A percentile compares a stretch with the other conserved stretches of the same genome.
Conservation (phyloP, 2,113 vertebrate genomes). For the Corythaixoides concolor region DNA sequence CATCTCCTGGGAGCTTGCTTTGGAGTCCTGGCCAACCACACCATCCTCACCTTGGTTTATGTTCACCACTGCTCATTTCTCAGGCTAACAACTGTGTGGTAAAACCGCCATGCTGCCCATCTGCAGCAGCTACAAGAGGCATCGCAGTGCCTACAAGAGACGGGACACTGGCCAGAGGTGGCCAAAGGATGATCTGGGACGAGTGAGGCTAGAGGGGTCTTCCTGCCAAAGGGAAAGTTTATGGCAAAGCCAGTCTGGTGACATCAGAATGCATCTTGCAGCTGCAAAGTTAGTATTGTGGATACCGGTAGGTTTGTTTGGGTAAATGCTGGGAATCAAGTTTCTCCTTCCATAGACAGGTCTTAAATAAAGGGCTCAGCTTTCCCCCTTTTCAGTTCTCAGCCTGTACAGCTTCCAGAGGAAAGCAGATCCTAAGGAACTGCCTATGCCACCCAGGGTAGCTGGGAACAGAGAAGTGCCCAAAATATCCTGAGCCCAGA, state of each 20-base stretch:
- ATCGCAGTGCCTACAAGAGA: background rate
- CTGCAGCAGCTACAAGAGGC: background rate
- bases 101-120: background rate
- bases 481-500: background rate
- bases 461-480: background rate
- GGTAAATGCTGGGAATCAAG: background rate
- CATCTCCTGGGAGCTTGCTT: background rate
- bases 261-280: background rate
- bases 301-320: background rate
- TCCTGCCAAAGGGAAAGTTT: background rate
- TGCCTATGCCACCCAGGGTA: background rate
- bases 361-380: background rate
- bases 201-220: background rate
- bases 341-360: background rate
- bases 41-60: background rate
- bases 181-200: background rate
- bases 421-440: background rate
- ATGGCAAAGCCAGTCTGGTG: background rate
- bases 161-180: background rate
- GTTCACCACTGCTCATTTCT: background rate
- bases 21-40: background rate
- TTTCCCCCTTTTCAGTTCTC: background rate
- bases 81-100: background rate
- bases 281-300: background rate
- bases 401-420: background rate